Evolutionary conservation across 2,888 invertebrate species (phyloP).

Genomic region (Ariolimax columbianus): DNA sequence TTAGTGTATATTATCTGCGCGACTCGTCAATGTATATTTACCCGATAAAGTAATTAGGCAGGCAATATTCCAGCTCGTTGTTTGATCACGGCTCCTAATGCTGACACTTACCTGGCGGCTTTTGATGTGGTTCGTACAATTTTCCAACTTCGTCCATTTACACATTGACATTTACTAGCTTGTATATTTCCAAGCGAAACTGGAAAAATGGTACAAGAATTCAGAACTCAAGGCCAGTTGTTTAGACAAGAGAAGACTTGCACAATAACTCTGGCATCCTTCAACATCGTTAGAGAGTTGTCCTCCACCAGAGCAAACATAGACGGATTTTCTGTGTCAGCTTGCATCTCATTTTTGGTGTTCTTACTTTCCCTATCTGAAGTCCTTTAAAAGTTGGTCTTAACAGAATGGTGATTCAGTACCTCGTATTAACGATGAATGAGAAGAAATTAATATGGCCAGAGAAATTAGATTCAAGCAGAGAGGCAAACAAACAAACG

Average conservation of each 20-base stretch:
- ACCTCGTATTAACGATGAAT: not conserved
- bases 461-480: not conserved
- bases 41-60: too few relatives aligned
- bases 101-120: too few relatives aligned
- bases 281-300: not conserved
- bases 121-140: too few relatives aligned
- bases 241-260: not conserved
- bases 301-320: not conserved
- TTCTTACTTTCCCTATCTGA: not conserved
- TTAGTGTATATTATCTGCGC: too few relatives aligned
- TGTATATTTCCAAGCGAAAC: not conserved
- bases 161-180: too few relatives aligned
- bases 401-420: not conserved
- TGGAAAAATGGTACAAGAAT: not conserved
- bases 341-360: not conserved
- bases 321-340: conserved; percentile 12
- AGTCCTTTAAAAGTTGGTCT: not conserved
- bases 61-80: too few relatives aligned
- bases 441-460: not conserved
- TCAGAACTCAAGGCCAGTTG: not conserved
- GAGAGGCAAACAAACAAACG: not conserved
- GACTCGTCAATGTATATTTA: too few relatives aligned
- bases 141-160: too few relatives aligned
- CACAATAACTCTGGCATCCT: not conserved
- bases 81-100: too few relatives aligned